Percentiles rank a stretch among this genome's conserved stretches.
Evolutionary conservation across 2,888 invertebrate species (phyloP).

Genomic region (Aphidius colemani): DNA sequence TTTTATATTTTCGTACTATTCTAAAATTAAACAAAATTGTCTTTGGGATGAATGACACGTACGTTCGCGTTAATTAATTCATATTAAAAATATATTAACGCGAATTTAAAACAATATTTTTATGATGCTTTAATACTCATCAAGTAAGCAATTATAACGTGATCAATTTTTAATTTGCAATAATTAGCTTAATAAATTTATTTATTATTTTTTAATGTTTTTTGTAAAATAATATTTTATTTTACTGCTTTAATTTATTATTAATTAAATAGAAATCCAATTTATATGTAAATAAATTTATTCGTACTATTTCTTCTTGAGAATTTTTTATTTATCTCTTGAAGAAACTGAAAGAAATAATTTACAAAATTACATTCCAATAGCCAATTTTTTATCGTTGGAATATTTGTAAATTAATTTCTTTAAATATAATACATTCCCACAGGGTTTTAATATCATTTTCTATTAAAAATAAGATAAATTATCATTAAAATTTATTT

Average conservation of each 20-base stretch:
- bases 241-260: conserved; percentile 4
- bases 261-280: background rate
- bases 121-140: background rate
- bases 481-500: background rate
- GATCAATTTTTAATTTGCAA: background rate
- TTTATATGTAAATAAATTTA: background rate
- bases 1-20: conserved; percentile 85
- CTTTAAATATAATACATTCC: background rate
- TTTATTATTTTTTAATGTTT: conserved; percentile 1
- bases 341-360: no score
- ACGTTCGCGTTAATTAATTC: conserved; percentile 35
- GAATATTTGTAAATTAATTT: background rate
- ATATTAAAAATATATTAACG: background rate
- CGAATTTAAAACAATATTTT: no score
- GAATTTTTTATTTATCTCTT: no score
- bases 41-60: conserved; percentile 77
- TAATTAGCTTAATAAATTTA: no score
- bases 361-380: no score
- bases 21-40: conserved; percentile 80
- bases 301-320: no score
- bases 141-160: background rate
- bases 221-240: background rate
- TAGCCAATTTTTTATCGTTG: background rate
- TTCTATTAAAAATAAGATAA: background rate
- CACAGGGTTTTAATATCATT: background rate